Percentiles rank a stretch among this genome's conserved stretches.
These are phyloP conservation scores for Patella ulyssiponensis DNA, from an alignment of 2,888 invertebrate species.

Conservation along the genomic window DNA sequence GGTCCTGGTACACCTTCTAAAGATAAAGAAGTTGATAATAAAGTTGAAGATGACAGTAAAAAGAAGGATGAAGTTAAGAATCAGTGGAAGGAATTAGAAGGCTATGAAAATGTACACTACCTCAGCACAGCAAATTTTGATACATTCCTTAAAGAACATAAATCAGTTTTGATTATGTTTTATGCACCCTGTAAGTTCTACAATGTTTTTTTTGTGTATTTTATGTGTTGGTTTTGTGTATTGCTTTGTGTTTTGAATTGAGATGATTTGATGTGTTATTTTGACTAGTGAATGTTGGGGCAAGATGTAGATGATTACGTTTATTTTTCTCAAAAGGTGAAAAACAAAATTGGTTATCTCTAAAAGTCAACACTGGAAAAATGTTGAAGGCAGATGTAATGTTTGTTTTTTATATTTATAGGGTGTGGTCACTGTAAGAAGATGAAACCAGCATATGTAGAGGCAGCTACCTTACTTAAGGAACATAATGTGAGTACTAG, in stretches of 20 bases:
- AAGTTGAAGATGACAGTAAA: too few relatives aligned
- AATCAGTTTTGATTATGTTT: constrained; percentile 72
- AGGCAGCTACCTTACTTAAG: constrained; percentile 67
- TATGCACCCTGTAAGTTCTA: constrained; percentile 72
- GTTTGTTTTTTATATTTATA: constrained; percentile 59
- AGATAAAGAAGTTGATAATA: constrained; percentile 44
- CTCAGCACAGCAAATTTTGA: constrained; percentile 78
- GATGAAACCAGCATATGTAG: constrained; percentile 80
- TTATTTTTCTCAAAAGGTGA: too few relatives aligned
- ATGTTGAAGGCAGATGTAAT: too few relatives aligned
- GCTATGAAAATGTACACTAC: constrained; percentile 80
- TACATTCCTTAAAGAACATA: constrained; percentile 75
- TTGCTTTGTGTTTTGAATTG: too few relatives aligned
- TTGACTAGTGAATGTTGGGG: too few relatives aligned
- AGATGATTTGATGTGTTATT: too few relatives aligned
- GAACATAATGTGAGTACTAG: constrained; percentile 58
- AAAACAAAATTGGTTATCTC: too few relatives aligned
- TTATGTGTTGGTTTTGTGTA: too few relatives aligned
- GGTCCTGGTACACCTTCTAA: constrained; percentile 64
- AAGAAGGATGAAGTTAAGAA: constrained; percentile 43
- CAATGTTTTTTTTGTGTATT: background rate
- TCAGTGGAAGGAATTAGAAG: constrained; percentile 73
- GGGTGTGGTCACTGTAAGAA: constrained; percentile 83
- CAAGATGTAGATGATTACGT: too few relatives aligned
- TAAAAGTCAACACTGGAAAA: too few relatives aligned